Evolutionary conservation across 2,113 vertebrate species (phyloP).

Genomic region (Amphiprion ocellaris): DNA sequence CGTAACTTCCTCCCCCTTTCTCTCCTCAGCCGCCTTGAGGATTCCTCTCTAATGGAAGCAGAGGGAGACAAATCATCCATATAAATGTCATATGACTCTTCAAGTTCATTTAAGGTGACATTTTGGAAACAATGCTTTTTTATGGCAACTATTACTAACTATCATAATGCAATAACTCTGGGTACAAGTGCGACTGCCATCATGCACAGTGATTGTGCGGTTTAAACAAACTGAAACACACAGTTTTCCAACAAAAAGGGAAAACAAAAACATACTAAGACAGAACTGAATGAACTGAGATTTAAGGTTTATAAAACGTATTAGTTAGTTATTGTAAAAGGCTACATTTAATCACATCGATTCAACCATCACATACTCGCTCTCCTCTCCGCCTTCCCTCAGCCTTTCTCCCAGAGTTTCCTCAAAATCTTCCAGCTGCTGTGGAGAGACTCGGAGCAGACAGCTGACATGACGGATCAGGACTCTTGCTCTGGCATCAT

Average conservation of each 20-base stretch:
- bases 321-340: not conserved
- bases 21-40: slow-evolving; percentile 86
- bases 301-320: not conserved
- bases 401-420: slow-evolving; percentile 91
- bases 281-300: not conserved
- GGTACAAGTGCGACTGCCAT: not conserved
- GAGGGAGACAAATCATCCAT: slow-evolving; percentile 13
- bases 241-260: not conserved
- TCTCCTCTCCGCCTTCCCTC: slow-evolving; percentile 87
- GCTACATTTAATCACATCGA: not conserved
- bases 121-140: slow-evolving; percentile 25
- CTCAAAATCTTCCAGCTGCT: slow-evolving; percentile 91
- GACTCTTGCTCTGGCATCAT: slow-evolving; percentile 92
- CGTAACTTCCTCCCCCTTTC: slow-evolving; percentile 90
- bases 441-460: slow-evolving; percentile 85
- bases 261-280: not conserved
- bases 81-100: not conserved
- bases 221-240: not conserved
- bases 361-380: slow-evolving; percentile 86
- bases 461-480: slow-evolving; percentile 89
- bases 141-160: not conserved
- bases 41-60: slow-evolving; percentile 84
- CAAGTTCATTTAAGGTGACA: not conserved
- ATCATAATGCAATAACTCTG: not conserved
- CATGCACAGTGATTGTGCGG: not conserved